A percentile compares a stretch with the other conserved stretches of the same genome.
Conservation (phyloP, 2,888 invertebrate species). For the Trimorus sp. region DNA sequence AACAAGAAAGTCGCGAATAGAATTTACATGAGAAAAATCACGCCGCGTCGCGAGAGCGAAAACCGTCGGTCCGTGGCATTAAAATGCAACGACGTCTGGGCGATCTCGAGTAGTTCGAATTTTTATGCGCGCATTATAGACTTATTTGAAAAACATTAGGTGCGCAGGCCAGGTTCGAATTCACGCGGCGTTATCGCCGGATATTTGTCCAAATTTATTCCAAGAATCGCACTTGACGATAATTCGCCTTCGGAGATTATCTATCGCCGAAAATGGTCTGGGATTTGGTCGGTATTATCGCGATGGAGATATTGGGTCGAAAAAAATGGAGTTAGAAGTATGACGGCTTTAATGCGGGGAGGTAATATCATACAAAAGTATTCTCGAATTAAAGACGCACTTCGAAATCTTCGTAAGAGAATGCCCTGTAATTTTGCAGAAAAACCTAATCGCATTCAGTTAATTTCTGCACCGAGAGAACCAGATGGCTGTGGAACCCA, state of each 20-base stretch:
- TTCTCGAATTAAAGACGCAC: too few relatives aligned
- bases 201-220: constrained; percentile 39
- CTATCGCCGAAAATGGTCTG: constrained; percentile 17
- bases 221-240: constrained; percentile 4
- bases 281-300: too few relatives aligned
- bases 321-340: too few relatives aligned
- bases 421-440: too few relatives aligned
- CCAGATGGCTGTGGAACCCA: too few relatives aligned
- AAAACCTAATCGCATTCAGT: too few relatives aligned
- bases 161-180: constrained; percentile 26
- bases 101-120: constrained; percentile 30
- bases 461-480: too few relatives aligned
- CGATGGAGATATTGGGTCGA: too few relatives aligned
- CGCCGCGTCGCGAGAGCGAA: constrained; percentile 5
- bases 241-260: constrained; percentile 12
- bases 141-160: constrained; percentile 48
- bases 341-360: too few relatives aligned
- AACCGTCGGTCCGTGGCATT: constrained; percentile 14
- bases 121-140: constrained; percentile 27
- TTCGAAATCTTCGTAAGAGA: too few relatives aligned
- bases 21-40: constrained; percentile 34
- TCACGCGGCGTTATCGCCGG: constrained; percentile 19
- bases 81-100: constrained; percentile 32
- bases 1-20: constrained; percentile 4
- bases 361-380: too few relatives aligned